Percentiles rank a stretch among this genome's conserved stretches.
phyloP scores from a whole-genome alignment of 1,140 invertebrate genomes.

The Hyposmocoma kahamanoa region DNA sequence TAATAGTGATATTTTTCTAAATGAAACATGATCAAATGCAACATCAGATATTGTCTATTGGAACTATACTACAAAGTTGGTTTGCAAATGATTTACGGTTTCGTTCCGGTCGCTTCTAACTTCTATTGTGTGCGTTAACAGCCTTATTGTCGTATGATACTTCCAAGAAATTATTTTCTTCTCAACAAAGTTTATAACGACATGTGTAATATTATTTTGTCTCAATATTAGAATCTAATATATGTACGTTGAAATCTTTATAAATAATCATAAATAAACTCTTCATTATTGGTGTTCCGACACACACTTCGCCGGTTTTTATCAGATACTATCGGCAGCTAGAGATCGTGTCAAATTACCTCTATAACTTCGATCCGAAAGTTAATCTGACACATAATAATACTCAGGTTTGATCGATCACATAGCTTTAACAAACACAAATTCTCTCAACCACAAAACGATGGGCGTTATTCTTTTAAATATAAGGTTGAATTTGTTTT shows the following conservation, averaged over 20 bases:
- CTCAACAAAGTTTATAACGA: too few relatives aligned
- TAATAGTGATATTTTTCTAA: too few relatives aligned
- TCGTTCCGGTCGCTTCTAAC: conserved; percentile 33
- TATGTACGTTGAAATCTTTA: too few relatives aligned
- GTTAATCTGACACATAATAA: conserved; percentile 55
- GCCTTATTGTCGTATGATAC: too few relatives aligned
- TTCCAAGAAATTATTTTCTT: too few relatives aligned
- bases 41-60: conserved; percentile 50
- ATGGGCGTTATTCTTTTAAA: conserved; percentile 13
- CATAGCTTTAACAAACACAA: too few relatives aligned
- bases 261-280: background rate
- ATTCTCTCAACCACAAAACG: conserved; percentile 19
- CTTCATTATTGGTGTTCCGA: too few relatives aligned
- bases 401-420: conserved; percentile 52
- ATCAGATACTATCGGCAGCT: too few relatives aligned
- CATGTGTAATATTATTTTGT: too few relatives aligned
- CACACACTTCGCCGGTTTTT: too few relatives aligned
- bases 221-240: too few relatives aligned
- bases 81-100: conserved; percentile 51
- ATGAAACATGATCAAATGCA: conserved; percentile 20
- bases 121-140: conserved; percentile 13
- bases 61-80: conserved; percentile 25
- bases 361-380: conserved; percentile 35
- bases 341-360: conserved; percentile 50
- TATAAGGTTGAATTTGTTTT: background rate